Percentiles rank a stretch among this genome's conserved stretches.
phyloP scores from a whole-genome alignment of 2,797 vertebrate species.

The Hydrophis major region DNA sequence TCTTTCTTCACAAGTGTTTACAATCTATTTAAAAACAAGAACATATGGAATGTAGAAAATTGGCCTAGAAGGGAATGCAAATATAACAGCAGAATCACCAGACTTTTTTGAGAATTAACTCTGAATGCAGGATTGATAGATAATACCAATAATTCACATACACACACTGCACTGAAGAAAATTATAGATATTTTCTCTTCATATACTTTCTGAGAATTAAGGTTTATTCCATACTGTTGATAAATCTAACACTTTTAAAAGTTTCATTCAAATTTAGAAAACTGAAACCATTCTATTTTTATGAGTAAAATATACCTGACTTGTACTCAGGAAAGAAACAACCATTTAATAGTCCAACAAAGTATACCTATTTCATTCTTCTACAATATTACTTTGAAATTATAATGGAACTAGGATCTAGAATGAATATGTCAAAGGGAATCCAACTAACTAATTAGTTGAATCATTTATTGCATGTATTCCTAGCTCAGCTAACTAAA shows the following conservation, averaged over 20 bases:
- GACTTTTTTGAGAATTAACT: constrained; percentile 64
- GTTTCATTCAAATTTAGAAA: constrained; percentile 28
- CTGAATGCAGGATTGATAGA: constrained; percentile 54
- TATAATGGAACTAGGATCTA: too few relatives aligned
- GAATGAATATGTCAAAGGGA: not conserved
- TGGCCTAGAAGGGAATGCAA: constrained; percentile 58
- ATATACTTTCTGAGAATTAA: constrained; percentile 48
- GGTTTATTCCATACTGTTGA: constrained; percentile 48
- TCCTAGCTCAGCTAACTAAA: not conserved
- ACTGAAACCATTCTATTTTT: constrained; percentile 20
- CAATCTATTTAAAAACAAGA: constrained; percentile 65
- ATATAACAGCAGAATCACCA: constrained; percentile 44
- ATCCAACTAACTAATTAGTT: not conserved
- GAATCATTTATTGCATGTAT: not conserved
- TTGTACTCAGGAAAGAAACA: not conserved
- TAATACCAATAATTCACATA: constrained; percentile 52
- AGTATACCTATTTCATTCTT: not conserved
- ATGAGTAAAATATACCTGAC: not conserved
- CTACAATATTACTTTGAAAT: not conserved
- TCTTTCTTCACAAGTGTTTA: constrained; percentile 65
- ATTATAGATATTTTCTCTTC: constrained; percentile 58
- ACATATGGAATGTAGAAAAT: constrained; percentile 62
- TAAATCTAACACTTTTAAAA: constrained; percentile 32
- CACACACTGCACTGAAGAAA: constrained; percentile 58
- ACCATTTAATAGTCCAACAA: not conserved